Conservation (phyloP, 2,113 vertebrate genomes). For the Cryptomyrus ogoouensis region DNA sequence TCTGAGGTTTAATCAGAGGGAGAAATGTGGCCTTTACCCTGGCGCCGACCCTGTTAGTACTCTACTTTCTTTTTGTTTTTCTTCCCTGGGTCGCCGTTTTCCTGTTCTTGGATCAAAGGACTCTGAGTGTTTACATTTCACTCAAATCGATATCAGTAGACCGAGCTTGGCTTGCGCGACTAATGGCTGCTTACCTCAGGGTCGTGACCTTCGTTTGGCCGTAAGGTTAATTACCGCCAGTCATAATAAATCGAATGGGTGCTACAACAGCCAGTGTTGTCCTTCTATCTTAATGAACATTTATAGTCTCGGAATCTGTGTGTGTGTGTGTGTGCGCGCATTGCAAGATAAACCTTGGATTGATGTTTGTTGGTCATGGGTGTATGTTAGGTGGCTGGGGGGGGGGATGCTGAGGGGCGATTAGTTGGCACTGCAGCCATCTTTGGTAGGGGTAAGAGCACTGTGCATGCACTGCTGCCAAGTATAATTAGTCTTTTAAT, state of each 20-base stretch:
- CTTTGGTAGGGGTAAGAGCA: slow-evolving; percentile 12
- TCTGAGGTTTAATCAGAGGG: background rate
- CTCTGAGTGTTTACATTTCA: slow-evolving; percentile 17
- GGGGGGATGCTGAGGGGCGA: background rate
- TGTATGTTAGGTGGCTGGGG: slow-evolving; percentile 10
- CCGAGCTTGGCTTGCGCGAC: slow-evolving; percentile 23
- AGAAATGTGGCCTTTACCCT: slow-evolving; percentile 8
- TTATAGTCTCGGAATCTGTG: slow-evolving; percentile 2
- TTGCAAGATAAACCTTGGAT: background rate
- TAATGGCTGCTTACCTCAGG: slow-evolving; percentile 34
- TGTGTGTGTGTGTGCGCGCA: slow-evolving; percentile 6
- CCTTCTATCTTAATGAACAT: background rate
- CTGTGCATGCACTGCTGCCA: background rate
- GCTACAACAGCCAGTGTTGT: background rate
- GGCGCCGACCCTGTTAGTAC: slow-evolving; percentile 24
- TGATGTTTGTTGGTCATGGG: slow-evolving; percentile 20
- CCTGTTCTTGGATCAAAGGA: slow-evolving; percentile 16
- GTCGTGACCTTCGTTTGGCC: slow-evolving; percentile 20
- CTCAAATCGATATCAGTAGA: slow-evolving; percentile 30
- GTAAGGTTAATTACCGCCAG: background rate
- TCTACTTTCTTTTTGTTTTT: slow-evolving; percentile 15
- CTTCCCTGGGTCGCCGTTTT: background rate
- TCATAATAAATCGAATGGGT: background rate
- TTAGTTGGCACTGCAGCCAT: background rate
- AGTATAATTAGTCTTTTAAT: slow-evolving; percentile 47